phyloP scores from a whole-genome alignment of 2,797 vertebrate species.

The Petrocephalus sullivani region DNA sequence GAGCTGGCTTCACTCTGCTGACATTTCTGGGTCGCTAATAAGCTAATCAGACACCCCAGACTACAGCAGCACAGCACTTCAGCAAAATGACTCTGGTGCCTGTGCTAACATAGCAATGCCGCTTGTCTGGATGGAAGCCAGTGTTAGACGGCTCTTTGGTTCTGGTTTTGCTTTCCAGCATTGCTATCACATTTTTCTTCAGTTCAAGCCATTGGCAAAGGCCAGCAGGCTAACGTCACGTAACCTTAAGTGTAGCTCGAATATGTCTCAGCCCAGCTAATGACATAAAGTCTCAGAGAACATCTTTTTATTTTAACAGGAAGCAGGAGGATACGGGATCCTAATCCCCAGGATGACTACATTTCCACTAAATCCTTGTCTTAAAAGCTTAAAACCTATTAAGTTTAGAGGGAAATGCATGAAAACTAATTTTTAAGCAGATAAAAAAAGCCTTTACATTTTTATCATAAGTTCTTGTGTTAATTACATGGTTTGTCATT shows the following conservation, averaged over 20 bases:
- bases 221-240: background rate
- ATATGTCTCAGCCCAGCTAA: background rate
- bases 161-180: background rate
- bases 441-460: background rate
- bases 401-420: background rate
- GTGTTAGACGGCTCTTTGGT: background rate
- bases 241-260: background rate
- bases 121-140: background rate
- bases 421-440: background rate
- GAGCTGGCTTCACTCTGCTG: background rate
- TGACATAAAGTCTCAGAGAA: constrained; percentile 4
- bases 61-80: background rate
- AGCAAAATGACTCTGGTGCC: background rate
- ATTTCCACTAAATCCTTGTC: constrained; percentile 11
- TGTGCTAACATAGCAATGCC: background rate
- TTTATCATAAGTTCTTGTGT: background rate
- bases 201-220: background rate
- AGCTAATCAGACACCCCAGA: background rate
- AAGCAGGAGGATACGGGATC: constrained; percentile 5
- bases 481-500: background rate
- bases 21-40: background rate
- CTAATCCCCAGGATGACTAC: constrained; percentile 26
- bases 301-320: constrained; percentile 28
- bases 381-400: background rate
- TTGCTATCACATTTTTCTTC: background rate